These are phyloP conservation scores for Mylabris phalerata DNA, from an alignment of 1,140 invertebrate genomes.

Conservation along the genomic window DNA sequence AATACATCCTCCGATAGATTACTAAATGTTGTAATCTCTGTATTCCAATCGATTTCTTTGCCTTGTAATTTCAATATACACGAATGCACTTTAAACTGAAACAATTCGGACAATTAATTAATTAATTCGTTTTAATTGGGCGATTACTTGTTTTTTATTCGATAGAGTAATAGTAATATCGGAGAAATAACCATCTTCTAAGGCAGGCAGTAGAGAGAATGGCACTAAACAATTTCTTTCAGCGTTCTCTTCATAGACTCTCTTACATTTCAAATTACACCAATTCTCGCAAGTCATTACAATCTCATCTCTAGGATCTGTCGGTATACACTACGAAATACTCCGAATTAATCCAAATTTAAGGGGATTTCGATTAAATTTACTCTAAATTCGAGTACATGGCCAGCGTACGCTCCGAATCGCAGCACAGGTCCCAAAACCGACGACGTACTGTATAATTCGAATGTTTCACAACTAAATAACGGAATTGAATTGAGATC, in stretches of 20 bases:
- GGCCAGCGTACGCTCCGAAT: slow-evolving; percentile 57
- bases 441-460: slow-evolving; percentile 42
- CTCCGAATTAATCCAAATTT: not conserved
- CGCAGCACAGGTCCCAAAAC: slow-evolving; percentile 42
- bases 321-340: slow-evolving; percentile 22
- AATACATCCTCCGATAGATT: slow-evolving; percentile 52
- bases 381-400: slow-evolving; percentile 61
- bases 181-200: slow-evolving; percentile 58
- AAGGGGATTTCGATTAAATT: not conserved
- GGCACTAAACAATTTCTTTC: slow-evolving; percentile 38
- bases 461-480: slow-evolving; percentile 62
- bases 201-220: slow-evolving; percentile 54
- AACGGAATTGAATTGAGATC: slow-evolving; percentile 53
- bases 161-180: slow-evolving; percentile 50
- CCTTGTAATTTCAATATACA: slow-evolving; percentile 51
- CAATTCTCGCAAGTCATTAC: slow-evolving; percentile 56
- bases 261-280: slow-evolving; percentile 56
- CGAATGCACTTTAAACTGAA: slow-evolving; percentile 57
- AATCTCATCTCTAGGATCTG: slow-evolving; percentile 48
- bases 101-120: not conserved
- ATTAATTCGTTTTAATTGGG: not conserved
- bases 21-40: slow-evolving; percentile 44
- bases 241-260: slow-evolving; percentile 45
- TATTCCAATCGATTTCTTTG: slow-evolving; percentile 49
- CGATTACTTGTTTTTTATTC: slow-evolving; percentile 49